Evolutionary conservation across 2,888 invertebrate genomes (phyloP).

Genomic region (Eudemis profundana): DNA sequence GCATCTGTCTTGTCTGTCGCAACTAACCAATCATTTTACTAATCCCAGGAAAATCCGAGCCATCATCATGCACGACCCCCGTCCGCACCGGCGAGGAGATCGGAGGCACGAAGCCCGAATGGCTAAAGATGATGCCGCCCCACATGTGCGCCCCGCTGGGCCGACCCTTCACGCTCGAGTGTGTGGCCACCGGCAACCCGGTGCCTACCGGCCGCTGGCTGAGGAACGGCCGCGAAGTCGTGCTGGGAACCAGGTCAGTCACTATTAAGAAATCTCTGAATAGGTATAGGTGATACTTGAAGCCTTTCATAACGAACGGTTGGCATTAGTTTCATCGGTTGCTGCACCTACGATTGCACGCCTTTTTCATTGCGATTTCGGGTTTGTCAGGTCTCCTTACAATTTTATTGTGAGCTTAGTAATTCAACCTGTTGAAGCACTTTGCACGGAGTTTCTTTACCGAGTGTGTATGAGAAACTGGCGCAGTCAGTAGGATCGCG

Average conservation of each 20-base stretch:
- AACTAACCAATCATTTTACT: neutral
- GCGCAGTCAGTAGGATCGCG: neutral
- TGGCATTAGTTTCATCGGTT: too few species aligned
- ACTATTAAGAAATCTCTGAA: too few species aligned
- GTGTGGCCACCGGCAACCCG: slow-evolving; percentile 96
- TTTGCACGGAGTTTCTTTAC: too few species aligned
- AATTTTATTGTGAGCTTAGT: too few species aligned
- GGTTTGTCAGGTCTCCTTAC: too few species aligned
- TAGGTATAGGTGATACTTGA: too few species aligned
- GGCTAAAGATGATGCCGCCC: slow-evolving; percentile 91
- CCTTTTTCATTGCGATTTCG: too few species aligned
- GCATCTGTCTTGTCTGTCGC: too few species aligned
- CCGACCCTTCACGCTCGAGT: slow-evolving; percentile 92
- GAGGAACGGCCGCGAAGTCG: slow-evolving; percentile 95
- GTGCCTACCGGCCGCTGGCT: slow-evolving; percentile 95
- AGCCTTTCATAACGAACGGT: too few species aligned
- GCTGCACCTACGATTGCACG: too few species aligned
- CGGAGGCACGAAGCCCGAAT: slow-evolving; percentile 96
- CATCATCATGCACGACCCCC: slow-evolving; percentile 96
- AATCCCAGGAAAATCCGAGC: slow-evolving; percentile 88
- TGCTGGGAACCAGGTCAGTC: slow-evolving; percentile 87
- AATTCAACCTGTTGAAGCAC: too few species aligned
- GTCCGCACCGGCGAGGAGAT: slow-evolving; percentile 95
- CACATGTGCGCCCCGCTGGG: slow-evolving; percentile 93
- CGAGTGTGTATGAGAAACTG: neutral